Base-by-base conservation (phyloP, 2,888 invertebrate genomes). In the Tromatobia lineatoria region DNA sequence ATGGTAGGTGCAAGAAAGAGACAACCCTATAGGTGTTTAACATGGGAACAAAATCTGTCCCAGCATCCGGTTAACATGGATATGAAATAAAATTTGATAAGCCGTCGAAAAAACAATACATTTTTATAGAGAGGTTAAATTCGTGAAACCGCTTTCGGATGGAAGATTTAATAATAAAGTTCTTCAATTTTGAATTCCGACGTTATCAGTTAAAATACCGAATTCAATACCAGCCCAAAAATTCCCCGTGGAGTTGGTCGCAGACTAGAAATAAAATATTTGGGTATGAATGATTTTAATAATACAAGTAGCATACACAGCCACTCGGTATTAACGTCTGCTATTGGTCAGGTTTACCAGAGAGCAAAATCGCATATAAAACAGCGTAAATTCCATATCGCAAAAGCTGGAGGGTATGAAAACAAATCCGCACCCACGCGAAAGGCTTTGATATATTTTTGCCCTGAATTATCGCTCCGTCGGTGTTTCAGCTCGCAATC, bases 381-480 rank as follows among this genome's bases (percentile, higher is more conserved):
- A 57, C 25, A 23, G 10, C 23, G 6, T 3, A 57, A 23, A 4
- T 25, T 6, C 25, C 57, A 25, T 23, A 64, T 64, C 20, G 61
- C 61, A 38, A 38, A 38, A 61, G 61, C 61, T 34, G 20, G 42
- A 38, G 15, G 2, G 18, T 38, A 20, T 38, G 38, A 38, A 64
- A 64, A 64, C 64, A 20, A 64, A 64, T 64, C 25, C 4, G n/a
- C n/a, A 7, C 34, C 11, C 11, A 64, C 42, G 18, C 18, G 11
- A 18, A 42, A 29, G 42, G 57, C 57, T 47, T 59, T 73, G 59
- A 67, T 69, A 54, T 69, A 15, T 25, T 29, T 23, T 38, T 50
- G 20, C 38, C 50, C 11, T 20, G 61, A 34, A 78, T 78, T 78
- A 78, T 61, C 61, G 70, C 38, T 70, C 18, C 7, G 57, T 74